Base-by-base conservation (phyloP, 1,140 invertebrate genomes). In the Drosophila funebris region DNA sequence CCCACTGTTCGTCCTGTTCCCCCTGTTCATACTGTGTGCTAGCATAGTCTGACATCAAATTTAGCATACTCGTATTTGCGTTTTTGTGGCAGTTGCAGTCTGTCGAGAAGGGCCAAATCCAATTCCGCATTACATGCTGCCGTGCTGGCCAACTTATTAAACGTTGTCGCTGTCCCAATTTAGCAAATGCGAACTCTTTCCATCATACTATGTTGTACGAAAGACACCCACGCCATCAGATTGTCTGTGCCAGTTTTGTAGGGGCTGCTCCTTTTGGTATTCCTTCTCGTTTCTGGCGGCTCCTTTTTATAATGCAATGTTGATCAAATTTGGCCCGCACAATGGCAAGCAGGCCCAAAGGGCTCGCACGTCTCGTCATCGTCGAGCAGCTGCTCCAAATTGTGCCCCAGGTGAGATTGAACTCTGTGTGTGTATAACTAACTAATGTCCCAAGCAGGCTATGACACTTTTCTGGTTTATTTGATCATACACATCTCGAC, bases 11-110 rank as follows among this genome's bases (percentile, higher is more conserved):
- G n/a, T n/a, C n/a, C n/a, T n/a, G n/a, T n/a, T n/a, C n/a, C n/a
- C n/a, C n/a, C n/a, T n/a, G n/a, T n/a, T n/a, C n/a, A n/a, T n/a
- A n/a, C n/a, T n/a, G n/a, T 67, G 46, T 36, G 31, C 46, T 11
- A 52, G 29, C 48, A 27, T 11, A 52, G 60, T 67, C 83, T 87
- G 83, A 87, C 83, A 83, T n/a, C n/a, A n/a, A n/a, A n/a, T 87
- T 87, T 87, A 87, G 83, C 83, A 87, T 87, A 87, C n/a, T n/a
- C n/a, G n/a, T 87, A 87, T 87, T 87, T 87, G 79, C 83, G 83
- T 87, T 87, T 2, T 73, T 88, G 78, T 88, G 83, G 83, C 83
- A 88, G 76, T 24, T 14, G 39, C 9, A 22, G 48, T 52, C 29
- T 52, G 48, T 52, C 29, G 48, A 61, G 36, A 56, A 57, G 68